phyloP scores from a whole-genome alignment of 1,140 invertebrate species.

The Caenorhabditis briggsae region DNA sequence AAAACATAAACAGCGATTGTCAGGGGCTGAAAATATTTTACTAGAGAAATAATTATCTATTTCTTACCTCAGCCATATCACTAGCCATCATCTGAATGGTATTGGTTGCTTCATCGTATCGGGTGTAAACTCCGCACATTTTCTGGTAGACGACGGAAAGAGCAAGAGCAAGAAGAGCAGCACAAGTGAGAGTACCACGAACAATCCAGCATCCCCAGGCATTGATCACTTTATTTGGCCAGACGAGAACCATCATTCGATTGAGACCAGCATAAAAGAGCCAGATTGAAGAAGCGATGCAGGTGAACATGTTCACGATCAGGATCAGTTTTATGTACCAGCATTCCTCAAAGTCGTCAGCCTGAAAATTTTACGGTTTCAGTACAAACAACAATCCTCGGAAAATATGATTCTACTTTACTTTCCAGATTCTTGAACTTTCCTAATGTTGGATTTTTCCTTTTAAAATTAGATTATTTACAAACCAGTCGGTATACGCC shows the following conservation, averaged over 20 bases:
- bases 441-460: too few relatives aligned
- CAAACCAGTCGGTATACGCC: too few relatives aligned
- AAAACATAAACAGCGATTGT: constrained; percentile 34
- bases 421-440: too few relatives aligned
- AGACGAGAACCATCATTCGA: constrained; percentile 45
- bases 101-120: constrained; percentile 34
- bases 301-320: constrained; percentile 37
- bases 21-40: constrained; percentile 1
- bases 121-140: constrained; percentile 32
- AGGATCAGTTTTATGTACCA: constrained; percentile 34
- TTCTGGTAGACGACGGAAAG: constrained; percentile 17
- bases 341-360: constrained; percentile 14
- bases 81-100: constrained; percentile 37
- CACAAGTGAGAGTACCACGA: constrained; percentile 1
- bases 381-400: background rate
- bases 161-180: constrained; percentile 3
- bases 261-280: constrained; percentile 38
- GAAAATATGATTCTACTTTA: background rate
- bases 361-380: background rate
- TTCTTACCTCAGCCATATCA: constrained; percentile 15
- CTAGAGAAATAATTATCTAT: background rate
- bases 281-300: constrained; percentile 40
- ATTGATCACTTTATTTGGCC: background rate
- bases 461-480: too few relatives aligned
- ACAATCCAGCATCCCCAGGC: constrained; percentile 25